Conservation (phyloP, 2,888 invertebrate species). For the Hypselothyrea guttata region DNA sequence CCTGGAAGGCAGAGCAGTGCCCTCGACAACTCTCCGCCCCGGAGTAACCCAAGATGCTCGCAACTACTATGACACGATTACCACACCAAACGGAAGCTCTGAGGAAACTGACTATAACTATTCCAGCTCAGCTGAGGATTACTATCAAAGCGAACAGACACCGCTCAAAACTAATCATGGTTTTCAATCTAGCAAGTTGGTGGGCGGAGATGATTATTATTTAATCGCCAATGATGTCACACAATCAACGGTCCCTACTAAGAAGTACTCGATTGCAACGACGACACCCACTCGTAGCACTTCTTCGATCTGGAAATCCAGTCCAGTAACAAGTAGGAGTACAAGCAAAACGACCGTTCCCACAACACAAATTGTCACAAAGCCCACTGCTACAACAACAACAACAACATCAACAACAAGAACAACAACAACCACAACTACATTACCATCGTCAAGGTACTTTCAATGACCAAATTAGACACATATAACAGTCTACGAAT, state of each 20-base stretch:
- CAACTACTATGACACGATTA: slow-evolving; percentile 65
- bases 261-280: slow-evolving; percentile 24
- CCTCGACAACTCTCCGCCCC: slow-evolving; percentile 53
- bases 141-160: slow-evolving; percentile 51
- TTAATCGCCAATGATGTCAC: slow-evolving; percentile 60
- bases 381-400: slow-evolving; percentile 30
- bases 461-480: slow-evolving; percentile 18
- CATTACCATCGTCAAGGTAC: slow-evolving; percentile 54
- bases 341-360: slow-evolving; percentile 76
- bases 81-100: slow-evolving; percentile 39
- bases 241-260: slow-evolving; percentile 15
- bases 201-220: slow-evolving; percentile 69
- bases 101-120: slow-evolving; percentile 58
- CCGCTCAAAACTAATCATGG: slow-evolving; percentile 15
- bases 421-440: slow-evolving; percentile 45
- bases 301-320: slow-evolving; percentile 27
- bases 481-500: slow-evolving; percentile 6
- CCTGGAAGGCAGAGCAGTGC: slow-evolving; percentile 45
- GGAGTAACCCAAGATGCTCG: slow-evolving; percentile 52
- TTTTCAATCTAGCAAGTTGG: slow-evolving; percentile 40
- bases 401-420: slow-evolving; percentile 45
- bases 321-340: slow-evolving; percentile 53
- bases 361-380: slow-evolving; percentile 74
- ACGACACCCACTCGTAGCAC: slow-evolving; percentile 54
- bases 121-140: slow-evolving; percentile 63